These are phyloP conservation scores for Lophochroa leadbeateri DNA, from an alignment of 2,113 vertebrate genomes.

Conservation along the genomic window DNA sequence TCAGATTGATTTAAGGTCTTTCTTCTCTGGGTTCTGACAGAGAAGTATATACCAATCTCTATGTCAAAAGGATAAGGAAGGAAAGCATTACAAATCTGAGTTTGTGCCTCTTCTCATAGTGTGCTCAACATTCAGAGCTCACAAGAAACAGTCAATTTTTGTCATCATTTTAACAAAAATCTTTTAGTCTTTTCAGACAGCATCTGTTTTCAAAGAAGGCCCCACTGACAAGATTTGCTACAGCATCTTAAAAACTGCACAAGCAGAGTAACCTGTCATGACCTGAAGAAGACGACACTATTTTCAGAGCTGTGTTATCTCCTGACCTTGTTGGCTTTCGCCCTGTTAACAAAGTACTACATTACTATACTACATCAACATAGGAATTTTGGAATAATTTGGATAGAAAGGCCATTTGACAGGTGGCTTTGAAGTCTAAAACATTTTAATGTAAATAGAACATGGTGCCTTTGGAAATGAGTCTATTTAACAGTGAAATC, in stretches of 20 bases:
- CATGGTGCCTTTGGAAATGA: not conserved
- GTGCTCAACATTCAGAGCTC: not conserved
- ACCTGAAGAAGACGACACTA: not conserved
- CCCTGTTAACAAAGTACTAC: not conserved
- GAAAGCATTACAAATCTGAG: not conserved
- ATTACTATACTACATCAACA: not conserved
- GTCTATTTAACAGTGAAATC: not conserved
- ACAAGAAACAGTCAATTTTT: not conserved
- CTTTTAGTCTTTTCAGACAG: not conserved
- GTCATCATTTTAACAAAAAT: not conserved
- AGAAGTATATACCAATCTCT: not conserved
- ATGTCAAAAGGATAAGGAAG: not conserved
- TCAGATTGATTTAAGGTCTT: not conserved
- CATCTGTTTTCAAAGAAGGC: not conserved
- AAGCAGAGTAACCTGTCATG: not conserved
- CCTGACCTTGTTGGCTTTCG: not conserved
- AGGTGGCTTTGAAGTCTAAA: not conserved
- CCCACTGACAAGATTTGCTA: not conserved
- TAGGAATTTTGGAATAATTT: not conserved
- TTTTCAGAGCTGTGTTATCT: not conserved
- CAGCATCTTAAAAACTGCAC: not conserved
- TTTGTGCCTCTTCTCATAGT: not conserved
- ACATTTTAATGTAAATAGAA: not conserved
- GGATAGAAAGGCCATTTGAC: not conserved
- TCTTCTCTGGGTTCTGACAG: not conserved